Evolutionary conservation across 2,797 vertebrate genomes (phyloP).

Genomic region (Coregonus sp.): DNA sequence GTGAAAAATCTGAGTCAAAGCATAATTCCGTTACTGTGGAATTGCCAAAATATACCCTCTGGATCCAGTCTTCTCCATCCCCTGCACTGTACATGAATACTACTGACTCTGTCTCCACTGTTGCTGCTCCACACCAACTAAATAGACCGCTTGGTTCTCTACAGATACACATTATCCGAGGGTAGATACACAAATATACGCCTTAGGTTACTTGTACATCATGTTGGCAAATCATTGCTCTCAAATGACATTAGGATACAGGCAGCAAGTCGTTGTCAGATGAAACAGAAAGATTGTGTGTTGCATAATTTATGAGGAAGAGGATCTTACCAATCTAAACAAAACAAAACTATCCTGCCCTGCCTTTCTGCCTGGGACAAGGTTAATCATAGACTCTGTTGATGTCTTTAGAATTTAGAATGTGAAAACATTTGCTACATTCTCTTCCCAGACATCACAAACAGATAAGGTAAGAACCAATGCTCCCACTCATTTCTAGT

Average conservation of each 20-base stretch:
- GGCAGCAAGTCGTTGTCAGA: constrained; percentile 47
- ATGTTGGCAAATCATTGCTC: constrained; percentile 24
- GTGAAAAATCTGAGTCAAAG: no score
- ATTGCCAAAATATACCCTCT: no score
- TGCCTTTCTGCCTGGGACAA: constrained; percentile 11
- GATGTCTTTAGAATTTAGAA: constrained; percentile 17
- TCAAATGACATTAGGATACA: constrained; percentile 38
- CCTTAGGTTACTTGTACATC: constrained; percentile 27
- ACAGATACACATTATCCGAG: no score
- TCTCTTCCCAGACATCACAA: constrained; percentile 11
- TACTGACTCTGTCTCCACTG: no score
- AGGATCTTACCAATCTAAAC: constrained; percentile 60
- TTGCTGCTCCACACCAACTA: no score
- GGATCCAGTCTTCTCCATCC: no score
- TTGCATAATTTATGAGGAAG: constrained; percentile 70
- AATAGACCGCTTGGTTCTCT: no score
- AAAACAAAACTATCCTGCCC: constrained; percentile 55
- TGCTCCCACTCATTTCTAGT: background rate
- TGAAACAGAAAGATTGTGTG: constrained; percentile 43
- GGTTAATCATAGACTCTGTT: background rate
- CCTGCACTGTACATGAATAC: no score
- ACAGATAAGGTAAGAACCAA: constrained; percentile 1
- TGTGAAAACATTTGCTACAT: background rate
- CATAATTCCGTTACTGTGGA: no score
- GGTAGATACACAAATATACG: background rate